phyloP scores from a whole-genome alignment of 30 jellyfish, hydroid and myxozoan species.

The Cassiopea xamachana region DNA sequence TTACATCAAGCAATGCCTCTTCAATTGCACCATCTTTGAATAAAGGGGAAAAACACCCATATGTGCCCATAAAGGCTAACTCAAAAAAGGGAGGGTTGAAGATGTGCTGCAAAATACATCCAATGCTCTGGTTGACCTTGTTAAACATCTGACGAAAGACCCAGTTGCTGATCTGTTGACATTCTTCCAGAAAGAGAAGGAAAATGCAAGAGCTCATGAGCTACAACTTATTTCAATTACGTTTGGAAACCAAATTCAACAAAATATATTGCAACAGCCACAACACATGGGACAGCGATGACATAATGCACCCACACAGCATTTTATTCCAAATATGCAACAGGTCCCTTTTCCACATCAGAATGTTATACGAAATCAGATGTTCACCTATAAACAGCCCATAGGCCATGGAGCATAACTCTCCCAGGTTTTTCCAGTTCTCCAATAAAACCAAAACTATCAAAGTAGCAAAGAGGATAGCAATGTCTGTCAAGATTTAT shows the following conservation, averaged over 20 bases:
- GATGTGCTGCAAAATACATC: background rate
- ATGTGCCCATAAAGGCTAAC: conserved; percentile 1
- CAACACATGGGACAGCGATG: background rate
- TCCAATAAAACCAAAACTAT: background rate
- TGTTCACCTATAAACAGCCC: background rate
- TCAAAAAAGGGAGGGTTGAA: background rate
- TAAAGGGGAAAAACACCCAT: background rate
- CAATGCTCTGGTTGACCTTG: conserved; percentile 3
- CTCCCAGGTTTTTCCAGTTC: background rate
- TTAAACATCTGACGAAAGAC: background rate
- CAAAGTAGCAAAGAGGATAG: background rate
- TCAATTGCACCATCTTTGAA: background rate
- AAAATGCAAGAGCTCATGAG: conserved; percentile 18
- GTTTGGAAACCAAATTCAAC: conserved; percentile 9
- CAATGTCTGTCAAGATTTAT: conserved; percentile 4
- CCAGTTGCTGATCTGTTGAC: conserved; percentile 4
- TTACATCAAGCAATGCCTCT: background rate
- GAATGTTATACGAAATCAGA: background rate
- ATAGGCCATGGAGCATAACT: background rate
- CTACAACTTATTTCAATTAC: conserved; percentile 1
- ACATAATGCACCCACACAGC: conserved; percentile 10
- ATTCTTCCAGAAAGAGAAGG: background rate
- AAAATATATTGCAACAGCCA: conserved; percentile 1
- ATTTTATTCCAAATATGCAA: background rate
- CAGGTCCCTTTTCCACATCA: background rate